Evolutionary conservation across 1,140 invertebrate species (phyloP), one percentile per base, ranked within the genome.

Genomic region (Drepana arcuata): DNA sequence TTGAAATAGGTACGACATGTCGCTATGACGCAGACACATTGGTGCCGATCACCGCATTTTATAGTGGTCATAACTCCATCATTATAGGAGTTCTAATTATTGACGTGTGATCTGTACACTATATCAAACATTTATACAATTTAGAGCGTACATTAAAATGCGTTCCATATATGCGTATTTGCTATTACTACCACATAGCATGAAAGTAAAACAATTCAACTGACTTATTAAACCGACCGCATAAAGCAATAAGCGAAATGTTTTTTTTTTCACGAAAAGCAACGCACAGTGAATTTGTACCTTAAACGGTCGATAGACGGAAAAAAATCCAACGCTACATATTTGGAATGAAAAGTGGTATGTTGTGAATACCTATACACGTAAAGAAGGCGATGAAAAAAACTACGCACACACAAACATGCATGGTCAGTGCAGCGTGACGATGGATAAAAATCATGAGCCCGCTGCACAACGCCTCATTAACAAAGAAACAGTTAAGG

Each of bases 361-460:
- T 54, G 44, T 25, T 37, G 33, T 38, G 54, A 56, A 62, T 58
- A 71, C 47, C 61, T 56, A 60, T 49, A 48, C 52, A 55, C 34
- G 40, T 54, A 29, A 48, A 35, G 41, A 50, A 49, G 34, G 16
- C 23, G 29, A 38, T 40, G 38, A 57, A 71, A 79, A 73, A 73
- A 67, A 63, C 48, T 60, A 47, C 56, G 41, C 58, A 56, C 57
- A 69, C 58, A 64, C 55, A 45, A 43, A 30, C 35, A 31, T 42
- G 27, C 32, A 35, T 48, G 47, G 16, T 34, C 63, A 68, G 39
- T 66, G 66, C 61, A 78, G 65, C 78, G 67, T 78, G 73, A 79
- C 74, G 42, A 16, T 35, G 64, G 57, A 79, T 82, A 82, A 82
- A 82, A 82, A 72, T 75, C 54, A 72, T 74, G 56, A 47, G 38